Base-by-base conservation (phyloP, 64 coral and sea anemone genomes). In the Trachythela sp. region DNA sequence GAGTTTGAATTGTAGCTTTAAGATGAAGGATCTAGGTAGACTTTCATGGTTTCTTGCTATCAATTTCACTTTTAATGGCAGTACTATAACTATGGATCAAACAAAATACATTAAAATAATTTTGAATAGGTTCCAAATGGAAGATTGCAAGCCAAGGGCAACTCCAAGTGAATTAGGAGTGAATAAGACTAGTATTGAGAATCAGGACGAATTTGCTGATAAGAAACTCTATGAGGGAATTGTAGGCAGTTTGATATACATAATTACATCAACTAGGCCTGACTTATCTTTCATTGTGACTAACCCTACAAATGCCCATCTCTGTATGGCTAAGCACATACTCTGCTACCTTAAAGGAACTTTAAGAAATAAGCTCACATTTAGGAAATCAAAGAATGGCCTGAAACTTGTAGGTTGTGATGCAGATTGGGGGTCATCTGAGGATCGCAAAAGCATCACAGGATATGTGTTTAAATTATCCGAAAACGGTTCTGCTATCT, bases 381-480 rank as follows among this genome's bases (percentile, higher is more conserved):
- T n/a, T n/a, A n/a, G n/a, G n/a, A n/a, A n/a, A n/a, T n/a, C n/a
- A n/a, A n/a, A n/a, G n/a, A n/a, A n/a, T n/a, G n/a, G n/a, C n/a
- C n/a, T n/a, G n/a, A n/a, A n/a, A n/a, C n/a, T n/a, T n/a, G n/a
- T n/a, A n/a, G n/a, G n/a, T n/a, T 72, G 68, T 72, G 68, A 29
- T 35, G 68, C 68, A 31, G 68, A 72, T 26, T 72, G 68, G 68
- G 68, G 68, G 17, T n/a, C n/a, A n/a, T 72, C 68, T 26, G 18
- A 72, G 29, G 68, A 72, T 72, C 68, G 18, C 33, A 72, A 72
- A 72, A 72, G 68, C 33, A 35, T 72, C 33, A 72, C 68, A 31
- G 68, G 68, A 26, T 72, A 72, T 72, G 68, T n/a, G 29, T 72
- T 72, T 72, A 72, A 72, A 26, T 72, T 72, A n/a, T n/a, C n/a